These are phyloP conservation scores for Holotrichia oblita DNA, from an alignment of 1,140 invertebrate species.

Conservation along the genomic window DNA sequence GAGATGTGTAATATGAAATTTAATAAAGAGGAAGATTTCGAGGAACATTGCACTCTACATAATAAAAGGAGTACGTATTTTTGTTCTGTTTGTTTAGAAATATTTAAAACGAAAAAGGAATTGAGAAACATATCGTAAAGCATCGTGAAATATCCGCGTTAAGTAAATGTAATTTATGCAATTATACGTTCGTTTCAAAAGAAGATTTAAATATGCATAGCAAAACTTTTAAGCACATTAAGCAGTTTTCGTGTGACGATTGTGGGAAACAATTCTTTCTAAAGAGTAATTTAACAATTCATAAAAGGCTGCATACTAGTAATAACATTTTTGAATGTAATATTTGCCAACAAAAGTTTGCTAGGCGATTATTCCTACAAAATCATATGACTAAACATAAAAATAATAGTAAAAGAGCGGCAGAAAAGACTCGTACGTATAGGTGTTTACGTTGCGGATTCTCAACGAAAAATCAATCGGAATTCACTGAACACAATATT, in stretches of 20 bases:
- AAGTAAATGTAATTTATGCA: conserved; percentile 11
- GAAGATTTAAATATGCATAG: neutral
- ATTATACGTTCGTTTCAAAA: neutral
- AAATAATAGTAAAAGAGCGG: neutral
- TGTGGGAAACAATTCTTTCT: neutral
- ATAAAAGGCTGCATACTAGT: conserved; percentile 5
- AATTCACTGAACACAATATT: neutral
- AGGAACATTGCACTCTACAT: conserved; percentile 1
- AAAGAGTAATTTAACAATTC: conserved; percentile 2
- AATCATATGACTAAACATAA: conserved; percentile 17
- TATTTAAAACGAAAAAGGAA: conserved; percentile 1
- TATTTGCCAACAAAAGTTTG: conserved; percentile 1
- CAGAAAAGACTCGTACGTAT: neutral
- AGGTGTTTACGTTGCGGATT: neutral
- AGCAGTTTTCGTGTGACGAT: neutral
- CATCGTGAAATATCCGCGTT: neutral
- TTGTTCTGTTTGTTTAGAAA: neutral
- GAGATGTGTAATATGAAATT: conserved; percentile 23
- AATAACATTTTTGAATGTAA: neutral
- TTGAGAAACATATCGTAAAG: neutral
- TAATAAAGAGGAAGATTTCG: neutral
- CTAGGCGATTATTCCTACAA: neutral
- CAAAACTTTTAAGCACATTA: conserved; percentile 1
- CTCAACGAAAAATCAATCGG: neutral
- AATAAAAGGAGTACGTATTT: neutral